Evolutionary conservation across 2,797 vertebrate species (phyloP).

Genomic region (Crenuchus spilurus): DNA sequence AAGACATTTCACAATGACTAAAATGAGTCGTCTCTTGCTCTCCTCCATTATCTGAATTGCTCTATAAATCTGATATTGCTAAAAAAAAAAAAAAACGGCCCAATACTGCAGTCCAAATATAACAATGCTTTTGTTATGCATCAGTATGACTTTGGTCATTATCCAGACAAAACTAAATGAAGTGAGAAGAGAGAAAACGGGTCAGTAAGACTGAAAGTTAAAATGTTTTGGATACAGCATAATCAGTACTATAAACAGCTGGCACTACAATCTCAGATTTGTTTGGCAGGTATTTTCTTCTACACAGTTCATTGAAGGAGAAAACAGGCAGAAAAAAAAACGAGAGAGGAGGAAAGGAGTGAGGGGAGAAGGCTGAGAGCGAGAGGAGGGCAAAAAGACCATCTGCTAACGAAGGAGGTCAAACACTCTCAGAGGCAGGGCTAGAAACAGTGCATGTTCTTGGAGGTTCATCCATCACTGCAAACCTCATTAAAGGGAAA

Average conservation of each 20-base stretch:
- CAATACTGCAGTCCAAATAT: no score
- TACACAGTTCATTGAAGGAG: slow-evolving; percentile 14
- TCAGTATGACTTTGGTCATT: no score
- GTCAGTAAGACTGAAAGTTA: no score
- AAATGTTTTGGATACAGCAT: no score
- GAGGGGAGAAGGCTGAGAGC: background rate
- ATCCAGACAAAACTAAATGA: no score
- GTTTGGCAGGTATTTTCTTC: background rate
- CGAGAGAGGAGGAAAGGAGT: slow-evolving; percentile 16
- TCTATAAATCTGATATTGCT: no score
- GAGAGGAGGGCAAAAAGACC: slow-evolving; percentile 36
- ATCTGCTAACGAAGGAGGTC: slow-evolving; percentile 39
- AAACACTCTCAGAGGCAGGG: slow-evolving; percentile 25
- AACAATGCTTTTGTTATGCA: no score
- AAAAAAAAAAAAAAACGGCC: no score
- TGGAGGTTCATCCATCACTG: slow-evolving; percentile 32
- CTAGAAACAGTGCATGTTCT: slow-evolving; percentile 10
- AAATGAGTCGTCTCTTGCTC: no score
- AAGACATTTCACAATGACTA: no score
- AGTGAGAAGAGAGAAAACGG: no score
- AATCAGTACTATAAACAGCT: slow-evolving; percentile 9
- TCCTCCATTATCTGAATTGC: no score
- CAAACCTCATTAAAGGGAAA: slow-evolving; percentile 36
- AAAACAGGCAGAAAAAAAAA: slow-evolving; percentile 29
- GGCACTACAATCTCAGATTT: background rate